Percentiles rank a stretch among this genome's conserved stretches.
These are phyloP conservation scores for Leucophenga montana DNA, from an alignment of 2,888 invertebrate genomes.

Conservation along the genomic window DNA sequence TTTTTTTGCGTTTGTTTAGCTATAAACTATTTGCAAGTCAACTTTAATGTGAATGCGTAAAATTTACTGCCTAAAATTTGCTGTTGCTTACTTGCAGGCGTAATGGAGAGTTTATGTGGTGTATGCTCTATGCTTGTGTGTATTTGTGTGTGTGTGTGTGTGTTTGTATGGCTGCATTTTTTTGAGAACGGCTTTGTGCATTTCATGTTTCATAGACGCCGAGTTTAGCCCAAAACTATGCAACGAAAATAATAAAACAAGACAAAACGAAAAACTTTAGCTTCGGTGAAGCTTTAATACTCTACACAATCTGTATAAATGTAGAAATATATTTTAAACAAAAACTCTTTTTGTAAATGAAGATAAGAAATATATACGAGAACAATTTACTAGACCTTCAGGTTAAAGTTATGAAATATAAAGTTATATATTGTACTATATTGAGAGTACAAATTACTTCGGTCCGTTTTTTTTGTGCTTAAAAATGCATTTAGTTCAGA, in stretches of 20 bases:
- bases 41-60: conserved; percentile 42
- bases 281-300: too few species aligned
- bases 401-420: too few species aligned
- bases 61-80: conserved; percentile 44
- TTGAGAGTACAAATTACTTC: too few species aligned
- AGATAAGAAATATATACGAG: too few species aligned
- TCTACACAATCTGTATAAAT: too few species aligned
- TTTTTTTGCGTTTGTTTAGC: conserved; percentile 36
- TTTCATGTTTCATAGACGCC: background rate
- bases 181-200: background rate
- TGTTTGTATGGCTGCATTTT: background rate
- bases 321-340: too few species aligned
- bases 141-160: conserved; percentile 5
- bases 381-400: too few species aligned
- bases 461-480: too few species aligned
- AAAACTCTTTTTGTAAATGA: too few species aligned
- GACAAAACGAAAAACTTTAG: too few species aligned
- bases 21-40: conserved; percentile 40
- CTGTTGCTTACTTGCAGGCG: conserved; percentile 48
- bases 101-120: conserved; percentile 19
- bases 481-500: too few species aligned
- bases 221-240: background rate
- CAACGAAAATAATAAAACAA: background rate
- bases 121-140: conserved; percentile 15
- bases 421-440: too few species aligned